phyloP scores from a whole-genome alignment of 2,797 vertebrate genomes.

The Chaunax sp. region DNA sequence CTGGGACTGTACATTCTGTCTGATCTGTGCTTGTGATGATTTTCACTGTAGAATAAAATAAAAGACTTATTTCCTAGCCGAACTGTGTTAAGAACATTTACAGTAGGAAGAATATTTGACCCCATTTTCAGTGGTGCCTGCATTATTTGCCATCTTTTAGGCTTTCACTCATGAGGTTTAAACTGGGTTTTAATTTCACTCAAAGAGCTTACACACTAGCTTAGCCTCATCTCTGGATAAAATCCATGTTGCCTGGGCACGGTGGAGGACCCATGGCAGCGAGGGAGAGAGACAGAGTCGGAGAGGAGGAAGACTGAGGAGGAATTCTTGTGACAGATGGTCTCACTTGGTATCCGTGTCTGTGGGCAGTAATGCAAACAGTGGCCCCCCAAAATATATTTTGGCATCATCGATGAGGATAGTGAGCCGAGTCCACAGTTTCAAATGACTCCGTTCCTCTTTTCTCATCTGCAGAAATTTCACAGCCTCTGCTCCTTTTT shows the following conservation, averaged over 20 bases:
- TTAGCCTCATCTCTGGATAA: slow-evolving; percentile 74
- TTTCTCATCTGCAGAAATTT: slow-evolving; percentile 52
- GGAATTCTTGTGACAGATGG: slow-evolving; percentile 73
- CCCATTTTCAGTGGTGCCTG: slow-evolving; percentile 32
- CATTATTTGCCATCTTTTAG: slow-evolving; percentile 36
- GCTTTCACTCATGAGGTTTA: slow-evolving; percentile 58
- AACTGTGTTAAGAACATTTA: slow-evolving; percentile 20
- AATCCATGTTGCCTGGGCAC: slow-evolving; percentile 64
- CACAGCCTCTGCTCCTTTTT: slow-evolving; percentile 26
- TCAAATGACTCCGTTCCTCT: slow-evolving; percentile 52
- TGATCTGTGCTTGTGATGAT: background rate
- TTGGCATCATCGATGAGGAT: slow-evolving; percentile 64
- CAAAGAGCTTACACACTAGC: slow-evolving; percentile 74
- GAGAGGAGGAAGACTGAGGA: slow-evolving; percentile 46
- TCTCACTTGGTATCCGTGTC: slow-evolving; percentile 58
- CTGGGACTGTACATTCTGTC: background rate
- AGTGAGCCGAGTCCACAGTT: slow-evolving; percentile 52
- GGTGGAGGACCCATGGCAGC: slow-evolving; percentile 53
- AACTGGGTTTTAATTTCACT: slow-evolving; percentile 76
- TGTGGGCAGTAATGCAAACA: slow-evolving; percentile 74
- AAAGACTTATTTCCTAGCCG: slow-evolving; percentile 9
- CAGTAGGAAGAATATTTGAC: slow-evolving; percentile 39
- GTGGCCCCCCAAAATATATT: slow-evolving; percentile 68
- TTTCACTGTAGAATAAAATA: slow-evolving; percentile 7
- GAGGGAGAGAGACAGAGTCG: slow-evolving; percentile 48